These are phyloP conservation scores for Elymnias hypermnestra DNA, from an alignment of 1,140 invertebrate species.

Conservation along the genomic window DNA sequence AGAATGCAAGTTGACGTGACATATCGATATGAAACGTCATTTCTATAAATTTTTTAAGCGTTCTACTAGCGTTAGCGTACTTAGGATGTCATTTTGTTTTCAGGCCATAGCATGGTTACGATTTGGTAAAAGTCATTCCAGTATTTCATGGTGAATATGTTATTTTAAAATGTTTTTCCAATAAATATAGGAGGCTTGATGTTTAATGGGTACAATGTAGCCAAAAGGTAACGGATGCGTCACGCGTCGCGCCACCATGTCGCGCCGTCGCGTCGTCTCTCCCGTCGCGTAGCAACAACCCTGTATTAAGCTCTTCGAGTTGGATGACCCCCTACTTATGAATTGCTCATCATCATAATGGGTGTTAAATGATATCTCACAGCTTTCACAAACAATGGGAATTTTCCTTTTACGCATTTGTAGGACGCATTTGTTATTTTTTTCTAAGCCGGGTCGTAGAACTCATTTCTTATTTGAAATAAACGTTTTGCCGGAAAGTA, in stretches of 20 bases:
- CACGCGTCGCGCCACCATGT: conserved; percentile 36
- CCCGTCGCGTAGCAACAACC: conserved; percentile 32
- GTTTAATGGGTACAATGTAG: conserved; percentile 7
- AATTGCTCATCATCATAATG: conserved; percentile 10
- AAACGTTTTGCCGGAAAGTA: no score
- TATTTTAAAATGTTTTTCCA: background rate
- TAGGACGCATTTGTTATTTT: no score
- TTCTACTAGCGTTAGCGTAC: no score
- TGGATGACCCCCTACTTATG: conserved; percentile 33
- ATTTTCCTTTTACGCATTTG: background rate
- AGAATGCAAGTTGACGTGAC: no score
- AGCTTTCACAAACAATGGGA: background rate
- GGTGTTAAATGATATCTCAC: conserved; percentile 7
- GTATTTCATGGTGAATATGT: no score
- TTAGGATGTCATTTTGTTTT: no score
- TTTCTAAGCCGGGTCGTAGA: no score
- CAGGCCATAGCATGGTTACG: no score
- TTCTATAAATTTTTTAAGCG: no score
- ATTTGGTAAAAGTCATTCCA: no score
- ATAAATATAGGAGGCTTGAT: conserved; percentile 2
- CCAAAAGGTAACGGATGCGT: conserved; percentile 34
- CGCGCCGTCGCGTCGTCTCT: conserved; percentile 43
- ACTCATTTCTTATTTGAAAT: no score
- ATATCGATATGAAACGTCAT: no score
- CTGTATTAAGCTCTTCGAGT: conserved; percentile 32